These are phyloP conservation scores for Ctenodactylus gundi DNA, from an alignment of 2,113 vertebrate species.

Conservation along the genomic window DNA sequence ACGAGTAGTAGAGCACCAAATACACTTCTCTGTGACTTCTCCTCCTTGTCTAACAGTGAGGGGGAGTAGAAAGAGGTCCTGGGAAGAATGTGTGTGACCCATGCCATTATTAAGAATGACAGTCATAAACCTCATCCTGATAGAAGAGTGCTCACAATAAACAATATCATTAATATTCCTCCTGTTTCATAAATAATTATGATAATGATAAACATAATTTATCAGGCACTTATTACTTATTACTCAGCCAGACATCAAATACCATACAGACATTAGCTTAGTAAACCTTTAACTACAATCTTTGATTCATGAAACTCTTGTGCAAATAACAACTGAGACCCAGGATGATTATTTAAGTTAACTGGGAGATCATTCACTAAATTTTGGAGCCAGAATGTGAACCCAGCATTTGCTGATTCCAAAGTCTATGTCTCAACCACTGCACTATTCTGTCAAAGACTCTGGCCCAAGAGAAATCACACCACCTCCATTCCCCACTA, in stretches of 20 bases:
- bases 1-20: neutral
- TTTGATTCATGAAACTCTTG: neutral
- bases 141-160: slow-evolving; percentile 23
- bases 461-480: neutral
- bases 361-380: neutral
- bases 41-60: neutral
- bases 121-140: slow-evolving; percentile 8
- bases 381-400: neutral
- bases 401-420: neutral
- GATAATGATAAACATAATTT: neutral
- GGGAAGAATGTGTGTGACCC: neutral
- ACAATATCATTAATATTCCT: neutral
- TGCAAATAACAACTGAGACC: neutral
- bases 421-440: neutral
- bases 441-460: neutral
- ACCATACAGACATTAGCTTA: neutral
- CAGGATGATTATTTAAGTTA: neutral
- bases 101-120: neutral
- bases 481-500: neutral
- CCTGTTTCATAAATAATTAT: neutral
- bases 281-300: neutral
- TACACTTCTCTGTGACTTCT: neutral
- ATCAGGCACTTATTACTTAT: neutral
- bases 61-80: neutral
- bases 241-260: neutral